Evolutionary conservation across 2,888 invertebrate genomes (phyloP).

Genomic region (Catocala sponsa): DNA sequence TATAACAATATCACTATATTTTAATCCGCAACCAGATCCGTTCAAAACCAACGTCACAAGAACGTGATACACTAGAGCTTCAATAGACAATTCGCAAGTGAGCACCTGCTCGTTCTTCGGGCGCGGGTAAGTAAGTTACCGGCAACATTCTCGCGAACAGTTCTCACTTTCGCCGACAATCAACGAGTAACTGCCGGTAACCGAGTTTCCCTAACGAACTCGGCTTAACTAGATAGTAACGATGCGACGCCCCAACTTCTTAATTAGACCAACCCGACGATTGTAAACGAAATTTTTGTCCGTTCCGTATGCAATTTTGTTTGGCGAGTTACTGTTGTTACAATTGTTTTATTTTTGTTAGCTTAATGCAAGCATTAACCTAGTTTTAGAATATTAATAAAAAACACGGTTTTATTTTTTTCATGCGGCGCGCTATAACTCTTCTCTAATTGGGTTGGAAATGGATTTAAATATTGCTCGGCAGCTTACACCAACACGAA

Average conservation of each 20-base stretch:
- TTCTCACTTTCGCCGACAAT: conserved; percentile 78
- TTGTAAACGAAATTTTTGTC: conserved; percentile 64
- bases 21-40: background rate
- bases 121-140: conserved; percentile 44
- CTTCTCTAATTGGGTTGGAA: conserved; percentile 26
- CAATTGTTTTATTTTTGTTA: conserved; percentile 4
- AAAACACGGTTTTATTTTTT: background rate
- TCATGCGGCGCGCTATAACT: conserved; percentile 19
- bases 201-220: conserved; percentile 81
- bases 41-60: conserved; percentile 5
- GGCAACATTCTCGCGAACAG: conserved; percentile 46
- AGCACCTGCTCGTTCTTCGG: conserved; percentile 28
- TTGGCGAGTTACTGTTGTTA: background rate
- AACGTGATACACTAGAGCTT: conserved; percentile 13
- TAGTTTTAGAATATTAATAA: conserved; percentile 10
- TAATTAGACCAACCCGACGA: conserved; percentile 74
- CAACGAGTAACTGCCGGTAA: conserved; percentile 73
- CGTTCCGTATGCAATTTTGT: conserved; percentile 38
- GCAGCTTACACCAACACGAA: conserved; percentile 5
- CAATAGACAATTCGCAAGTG: conserved; percentile 42
- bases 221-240: conserved; percentile 78
- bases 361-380: conserved; percentile 12
- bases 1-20: background rate
- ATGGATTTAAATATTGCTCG: conserved; percentile 19
- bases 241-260: conserved; percentile 72